A percentile compares a stretch with the other conserved stretches of the same genome.
Evolutionary conservation across 2,797 vertebrate genomes (phyloP).

Genomic region (Argentina silus): DNA sequence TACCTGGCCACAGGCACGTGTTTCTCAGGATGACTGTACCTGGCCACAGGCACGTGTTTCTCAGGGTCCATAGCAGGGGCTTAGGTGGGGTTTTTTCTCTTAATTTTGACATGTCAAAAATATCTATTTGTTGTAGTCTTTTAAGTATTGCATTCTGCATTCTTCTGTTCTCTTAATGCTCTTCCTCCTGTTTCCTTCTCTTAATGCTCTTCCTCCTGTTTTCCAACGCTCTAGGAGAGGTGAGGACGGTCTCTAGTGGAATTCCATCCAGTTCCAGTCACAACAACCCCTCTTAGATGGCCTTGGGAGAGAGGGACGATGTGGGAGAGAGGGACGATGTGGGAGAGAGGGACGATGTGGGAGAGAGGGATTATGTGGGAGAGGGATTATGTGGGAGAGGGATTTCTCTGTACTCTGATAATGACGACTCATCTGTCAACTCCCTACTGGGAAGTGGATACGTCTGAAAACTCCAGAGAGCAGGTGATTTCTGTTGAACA

Average conservation of each 20-base stretch:
- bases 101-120: not conserved
- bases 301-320: not conserved
- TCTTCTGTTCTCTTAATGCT: not conserved
- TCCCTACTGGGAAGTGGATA: slow-evolving; percentile 1
- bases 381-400: too few species aligned
- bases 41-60: not conserved
- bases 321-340: not conserved
- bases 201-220: not conserved
- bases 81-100: too few species aligned
- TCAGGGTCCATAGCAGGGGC: not conserved
- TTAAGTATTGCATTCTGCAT: too few species aligned
- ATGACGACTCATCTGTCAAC: slow-evolving; percentile 2
- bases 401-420: not conserved
- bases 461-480: not conserved
- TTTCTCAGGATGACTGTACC: not conserved
- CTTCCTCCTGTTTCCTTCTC: not conserved
- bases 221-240: not conserved
- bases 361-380: not conserved
- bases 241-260: not conserved
- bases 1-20: not conserved
- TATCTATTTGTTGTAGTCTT: not conserved
- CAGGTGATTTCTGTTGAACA: not conserved
- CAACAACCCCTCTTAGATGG: not conserved
- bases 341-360: not conserved
- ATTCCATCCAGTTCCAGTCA: not conserved